Base-by-base conservation (phyloP, 23 tunicate species). In the Trididemnum nubilum region DNA sequence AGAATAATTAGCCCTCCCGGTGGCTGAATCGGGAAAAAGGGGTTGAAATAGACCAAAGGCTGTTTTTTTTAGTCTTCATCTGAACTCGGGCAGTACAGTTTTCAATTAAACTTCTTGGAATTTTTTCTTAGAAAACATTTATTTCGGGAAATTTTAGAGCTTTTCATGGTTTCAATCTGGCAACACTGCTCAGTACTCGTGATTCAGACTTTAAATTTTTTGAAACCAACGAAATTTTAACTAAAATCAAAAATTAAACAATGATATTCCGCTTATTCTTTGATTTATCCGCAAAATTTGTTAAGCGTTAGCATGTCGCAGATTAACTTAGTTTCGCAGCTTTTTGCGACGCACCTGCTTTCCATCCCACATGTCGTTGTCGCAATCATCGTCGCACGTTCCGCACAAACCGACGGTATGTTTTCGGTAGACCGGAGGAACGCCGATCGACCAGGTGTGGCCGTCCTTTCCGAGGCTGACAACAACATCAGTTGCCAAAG, bases 401-500 rank as follows among this genome's bases (percentile, higher is more conserved):
- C 99, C 99, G 74, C 99, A 96, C 2, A 91, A 80, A 66, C 99
- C 99, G 4, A 63, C 54, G 0, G 89, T 88, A 26, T 79, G 65
- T 27, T 85, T 83, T 57, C 81, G 35, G 71, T 95, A 95, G 0
- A 31, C 29, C 9, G 82, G 36, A 32, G 96, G 92, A 25, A 86
- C 92, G 5, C 38, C 44, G 7, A 86, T 89, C 31, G 99, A 90
- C 99, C 99, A 95, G 2, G 85, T 34, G 38, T 81, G 82, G 1
- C 98, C 98, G 29, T 40, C 83, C 9, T 71, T 52, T 1, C 78
- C 64, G 18, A 93, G 34, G 21, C 82, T 54, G 3, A 79, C 67
- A 0, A 54, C 22, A 2, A 93, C 79, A 18, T 82, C 89, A 50
- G 81, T 87, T n/a, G 85, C 80, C 36, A 38, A 3, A 19, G 87